These are phyloP conservation scores for Syritta pipiens DNA, from an alignment of 2,888 invertebrate species.

Conservation along the genomic window DNA sequence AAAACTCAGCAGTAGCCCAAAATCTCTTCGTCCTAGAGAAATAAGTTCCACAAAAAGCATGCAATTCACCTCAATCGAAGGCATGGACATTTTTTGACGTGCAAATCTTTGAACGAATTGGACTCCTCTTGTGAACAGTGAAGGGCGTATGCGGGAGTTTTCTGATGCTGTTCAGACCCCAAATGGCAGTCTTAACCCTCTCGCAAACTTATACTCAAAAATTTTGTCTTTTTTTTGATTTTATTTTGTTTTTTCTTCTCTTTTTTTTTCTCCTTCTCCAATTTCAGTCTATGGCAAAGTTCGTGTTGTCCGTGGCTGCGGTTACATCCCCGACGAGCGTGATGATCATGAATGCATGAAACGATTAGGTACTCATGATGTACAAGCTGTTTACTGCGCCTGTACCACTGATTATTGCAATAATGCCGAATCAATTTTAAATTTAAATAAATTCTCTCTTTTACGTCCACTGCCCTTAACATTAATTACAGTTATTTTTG, in stretches of 20 bases:
- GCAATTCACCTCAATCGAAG: no score
- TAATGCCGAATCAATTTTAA: conserved; percentile 77
- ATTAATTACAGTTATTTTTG: conserved; percentile 72
- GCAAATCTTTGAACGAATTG: no score
- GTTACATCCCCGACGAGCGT: conserved; percentile 85
- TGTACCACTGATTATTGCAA: conserved; percentile 90
- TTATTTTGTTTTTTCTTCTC: neutral
- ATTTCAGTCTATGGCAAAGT: conserved; percentile 86
- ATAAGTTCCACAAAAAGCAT: no score
- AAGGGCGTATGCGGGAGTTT: no score
- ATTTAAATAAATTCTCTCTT: conserved; percentile 72
- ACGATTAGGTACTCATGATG: conserved; percentile 87
- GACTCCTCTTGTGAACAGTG: no score
- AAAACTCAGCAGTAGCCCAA: no score
- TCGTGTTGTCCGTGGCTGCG: conserved; percentile 90
- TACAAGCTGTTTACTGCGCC: conserved; percentile 87
- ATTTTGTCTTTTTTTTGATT: no score
- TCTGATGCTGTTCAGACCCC: no score
- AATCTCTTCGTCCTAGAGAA: no score
- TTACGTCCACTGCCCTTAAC: conserved; percentile 72
- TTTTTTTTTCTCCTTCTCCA: conserved; percentile 29
- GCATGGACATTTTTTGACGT: no score
- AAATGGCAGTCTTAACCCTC: no score
- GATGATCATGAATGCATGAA: conserved; percentile 84
- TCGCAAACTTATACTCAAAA: no score